phyloP scores from a whole-genome alignment of 2,888 invertebrate genomes.

The Tetragonisca angustula region DNA sequence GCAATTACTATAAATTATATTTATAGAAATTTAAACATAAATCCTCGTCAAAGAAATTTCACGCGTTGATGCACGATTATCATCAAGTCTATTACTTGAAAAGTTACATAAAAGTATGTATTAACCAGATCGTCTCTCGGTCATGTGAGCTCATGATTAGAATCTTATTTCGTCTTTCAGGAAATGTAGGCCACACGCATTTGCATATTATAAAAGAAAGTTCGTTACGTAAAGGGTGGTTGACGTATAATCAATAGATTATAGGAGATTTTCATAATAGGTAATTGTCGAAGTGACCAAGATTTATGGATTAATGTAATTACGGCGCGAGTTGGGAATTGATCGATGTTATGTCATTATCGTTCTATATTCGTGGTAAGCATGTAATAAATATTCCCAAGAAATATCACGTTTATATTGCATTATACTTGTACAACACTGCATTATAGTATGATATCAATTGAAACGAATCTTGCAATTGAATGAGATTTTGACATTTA shows the following conservation, averaged over 20 bases:
- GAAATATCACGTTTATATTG: background rate
- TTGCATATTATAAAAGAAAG: background rate
- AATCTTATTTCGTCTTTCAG: background rate
- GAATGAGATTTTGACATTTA: too few relatives aligned
- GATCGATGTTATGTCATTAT: background rate
- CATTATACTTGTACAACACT: too few relatives aligned
- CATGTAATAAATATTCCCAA: background rate
- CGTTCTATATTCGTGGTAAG: background rate
- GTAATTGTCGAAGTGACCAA: background rate
- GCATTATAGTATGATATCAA: too few relatives aligned
- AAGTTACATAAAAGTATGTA: too few relatives aligned
- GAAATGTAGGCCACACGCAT: background rate
- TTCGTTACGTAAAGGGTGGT: background rate
- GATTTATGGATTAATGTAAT: background rate
- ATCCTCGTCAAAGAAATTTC: background rate
- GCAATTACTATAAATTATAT: background rate
- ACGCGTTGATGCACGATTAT: background rate
- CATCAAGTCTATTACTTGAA: too few relatives aligned
- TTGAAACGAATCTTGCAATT: too few relatives aligned
- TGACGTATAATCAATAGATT: background rate
- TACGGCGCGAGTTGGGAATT: background rate
- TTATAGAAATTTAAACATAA: too few relatives aligned
- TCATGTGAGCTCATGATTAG: background rate
- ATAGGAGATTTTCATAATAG: background rate
- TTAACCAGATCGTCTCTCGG: too few relatives aligned